Evolutionary conservation across 2,888 invertebrate genomes (phyloP).

Genomic region (Drosophila hawaiiensis): DNA sequence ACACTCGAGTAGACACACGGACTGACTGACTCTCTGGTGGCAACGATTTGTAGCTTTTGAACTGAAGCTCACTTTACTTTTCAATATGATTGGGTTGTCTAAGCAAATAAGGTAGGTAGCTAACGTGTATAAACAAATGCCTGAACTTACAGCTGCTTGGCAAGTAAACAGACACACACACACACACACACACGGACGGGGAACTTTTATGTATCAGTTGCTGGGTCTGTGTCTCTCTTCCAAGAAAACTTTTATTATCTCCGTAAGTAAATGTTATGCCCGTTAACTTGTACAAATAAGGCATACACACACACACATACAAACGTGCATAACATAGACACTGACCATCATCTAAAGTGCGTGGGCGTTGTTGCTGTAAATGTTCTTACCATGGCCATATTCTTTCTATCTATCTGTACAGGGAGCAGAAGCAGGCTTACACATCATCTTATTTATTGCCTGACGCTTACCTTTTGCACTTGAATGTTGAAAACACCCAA

Average conservation of each 20-base stretch:
- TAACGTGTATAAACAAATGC: conserved; percentile 68
- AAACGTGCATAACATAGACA: conserved; percentile 17
- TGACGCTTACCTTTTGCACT: conserved; percentile 56
- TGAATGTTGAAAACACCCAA: conserved; percentile 15
- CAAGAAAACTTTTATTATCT: conserved; percentile 68
- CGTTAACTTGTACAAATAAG: conserved; percentile 74
- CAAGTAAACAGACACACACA: conserved; percentile 14
- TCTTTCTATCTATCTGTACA: conserved; percentile 10
- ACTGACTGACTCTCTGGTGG: background rate
- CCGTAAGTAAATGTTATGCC: conserved; percentile 77
- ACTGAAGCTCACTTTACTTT: conserved; percentile 65
- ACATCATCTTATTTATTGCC: conserved; percentile 55
- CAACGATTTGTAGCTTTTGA: conserved; percentile 53
- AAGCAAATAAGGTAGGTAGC: conserved; percentile 69
- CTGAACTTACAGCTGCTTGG: conserved; percentile 49
- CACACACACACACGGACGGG: conserved; percentile 11
- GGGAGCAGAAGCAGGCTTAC: conserved; percentile 9
- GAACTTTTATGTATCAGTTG: conserved; percentile 10
- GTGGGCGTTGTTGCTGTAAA: conserved; percentile 40
- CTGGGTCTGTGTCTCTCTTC: conserved; percentile 7
- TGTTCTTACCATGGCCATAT: conserved; percentile 17
- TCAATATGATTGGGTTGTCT: conserved; percentile 74
- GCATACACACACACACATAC: conserved; percentile 12
- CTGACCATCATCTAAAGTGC: conserved; percentile 40
- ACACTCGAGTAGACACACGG: background rate